Base-by-base conservation (phyloP, 2,113 vertebrate species). In the Anoplopoma fimbria region DNA sequence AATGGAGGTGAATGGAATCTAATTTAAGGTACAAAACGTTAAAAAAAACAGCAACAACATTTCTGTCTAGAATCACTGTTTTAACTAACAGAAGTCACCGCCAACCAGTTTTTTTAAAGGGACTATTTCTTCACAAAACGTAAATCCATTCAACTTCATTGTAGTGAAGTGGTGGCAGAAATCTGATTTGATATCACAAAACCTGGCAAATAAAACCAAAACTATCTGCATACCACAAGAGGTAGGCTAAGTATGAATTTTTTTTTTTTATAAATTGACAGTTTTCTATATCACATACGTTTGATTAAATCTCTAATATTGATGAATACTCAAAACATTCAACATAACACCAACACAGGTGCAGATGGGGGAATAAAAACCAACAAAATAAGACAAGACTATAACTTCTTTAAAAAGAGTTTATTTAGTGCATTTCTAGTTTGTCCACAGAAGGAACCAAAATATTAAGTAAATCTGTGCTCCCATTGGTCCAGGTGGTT, bases 341-440 rank as follows among this genome's bases (percentile, higher is more conserved):
- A n/a, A 42, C 23, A 13, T 9, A 7, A 62, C 53, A 27, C 33
- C 9, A 51, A 9, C 10, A 13, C 2, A 33, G 29, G 34, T 65
- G 42, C 57, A 36, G 45, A 74, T 14, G 10, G 25, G 27, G 4
- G 13, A 23, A 10, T 8, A 57, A 10, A 9, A 51, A 72, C 67
- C 25, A 7, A 79, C 47, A 70, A 45, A 69, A 75, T 27, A 38
- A 65, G n/a, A 38, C 55, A 55, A 29, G 9, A 31, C 61, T 51
- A 25, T 64, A 19, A 69, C 63, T 91, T 91, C 83, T 89, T 90
- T 88, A 93, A 67, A 91, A 93, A 93, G 55, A 87, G 85, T 94
- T 93, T 94, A 93, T 91, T 94, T 88, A 92, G 91, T 93, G 92
- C 92, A 93, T 93, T 92, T 94, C 90, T 91, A 92, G 88, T 94